Conservation (phyloP, 1,140 invertebrate species). For the Drosophila erecta region DNA sequence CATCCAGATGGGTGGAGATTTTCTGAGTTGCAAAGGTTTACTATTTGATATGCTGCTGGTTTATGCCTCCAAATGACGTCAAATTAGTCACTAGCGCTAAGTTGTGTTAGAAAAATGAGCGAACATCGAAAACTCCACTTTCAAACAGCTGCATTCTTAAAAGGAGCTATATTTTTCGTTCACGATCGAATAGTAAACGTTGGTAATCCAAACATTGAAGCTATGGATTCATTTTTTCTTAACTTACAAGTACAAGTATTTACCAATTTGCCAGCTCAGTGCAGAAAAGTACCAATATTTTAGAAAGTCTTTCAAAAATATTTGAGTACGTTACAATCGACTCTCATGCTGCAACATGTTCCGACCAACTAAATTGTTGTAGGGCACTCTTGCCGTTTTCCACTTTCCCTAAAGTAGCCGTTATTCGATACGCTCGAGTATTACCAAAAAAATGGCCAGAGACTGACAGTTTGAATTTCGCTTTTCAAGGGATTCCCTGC, state of each 20-base stretch:
- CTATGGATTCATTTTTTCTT: too few relatives aligned
- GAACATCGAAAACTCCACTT: neutral
- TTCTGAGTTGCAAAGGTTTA: slow-evolving; percentile 20
- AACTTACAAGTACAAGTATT: too few relatives aligned
- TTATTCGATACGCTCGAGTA: slow-evolving; percentile 31
- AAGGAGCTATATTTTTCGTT: neutral
- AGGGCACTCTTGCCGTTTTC: slow-evolving; percentile 2
- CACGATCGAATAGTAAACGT: neutral
- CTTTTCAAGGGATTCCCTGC: slow-evolving; percentile 51
- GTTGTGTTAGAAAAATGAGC: neutral
- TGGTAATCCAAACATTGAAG: neutral
- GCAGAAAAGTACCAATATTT: neutral
- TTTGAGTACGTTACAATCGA: neutral
- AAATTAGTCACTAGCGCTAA: slow-evolving; percentile 21
- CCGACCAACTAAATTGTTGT: too few relatives aligned
- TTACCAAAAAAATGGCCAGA: slow-evolving; percentile 9
- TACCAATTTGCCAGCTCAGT: too few relatives aligned
- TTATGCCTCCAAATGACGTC: slow-evolving; percentile 5
- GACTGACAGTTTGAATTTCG: slow-evolving; percentile 47
- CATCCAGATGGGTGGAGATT: slow-evolving; percentile 21
- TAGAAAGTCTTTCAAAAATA: neutral
- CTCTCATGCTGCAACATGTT: neutral
- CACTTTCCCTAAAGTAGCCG: slow-evolving; percentile 26
- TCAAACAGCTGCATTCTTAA: slow-evolving; percentile 1
- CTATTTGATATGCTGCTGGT: slow-evolving; percentile 13